phyloP scores from a whole-genome alignment of 2,888 invertebrate genomes.

The Phalangium opilio region DNA sequence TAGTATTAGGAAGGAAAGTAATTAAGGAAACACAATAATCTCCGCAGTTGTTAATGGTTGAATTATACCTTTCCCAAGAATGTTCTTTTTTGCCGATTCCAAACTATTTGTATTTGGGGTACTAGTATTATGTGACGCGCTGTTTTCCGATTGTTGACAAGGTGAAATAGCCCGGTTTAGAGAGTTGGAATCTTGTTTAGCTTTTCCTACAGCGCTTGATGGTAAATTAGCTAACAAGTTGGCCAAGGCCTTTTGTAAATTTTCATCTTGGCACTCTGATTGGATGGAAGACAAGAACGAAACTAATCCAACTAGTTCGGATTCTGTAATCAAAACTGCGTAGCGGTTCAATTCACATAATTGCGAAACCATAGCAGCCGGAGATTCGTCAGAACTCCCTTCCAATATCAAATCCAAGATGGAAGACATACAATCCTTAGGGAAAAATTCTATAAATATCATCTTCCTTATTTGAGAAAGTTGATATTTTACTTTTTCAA shows the following conservation, averaged over 20 bases:
- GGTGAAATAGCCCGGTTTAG: constrained; percentile 2
- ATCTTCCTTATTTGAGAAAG: background rate
- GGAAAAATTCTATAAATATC: constrained; percentile 1
- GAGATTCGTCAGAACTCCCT: constrained; percentile 25
- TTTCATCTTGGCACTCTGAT: constrained; percentile 24
- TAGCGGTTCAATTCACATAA: constrained; percentile 45
- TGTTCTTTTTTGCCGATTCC: constrained; percentile 24
- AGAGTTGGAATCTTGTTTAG: too few species aligned
- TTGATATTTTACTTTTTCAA: constrained; percentile 44
- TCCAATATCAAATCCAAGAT: constrained; percentile 55
- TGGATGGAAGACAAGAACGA: constrained; percentile 25
- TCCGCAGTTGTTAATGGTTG: too few species aligned
- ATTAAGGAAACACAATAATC: background rate
- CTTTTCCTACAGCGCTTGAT: constrained; percentile 6
- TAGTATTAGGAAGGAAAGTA: background rate
- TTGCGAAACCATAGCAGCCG: constrained; percentile 31
- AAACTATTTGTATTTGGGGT: constrained; percentile 14
- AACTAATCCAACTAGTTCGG: constrained; percentile 47
- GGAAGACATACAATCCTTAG: constrained; percentile 51
- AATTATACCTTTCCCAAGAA: constrained; percentile 19
- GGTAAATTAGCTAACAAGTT: constrained; percentile 32
- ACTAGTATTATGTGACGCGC: background rate
- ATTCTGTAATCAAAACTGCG: constrained; percentile 50
- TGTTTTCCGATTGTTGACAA: constrained; percentile 8
- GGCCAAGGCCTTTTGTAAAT: constrained; percentile 29